phyloP scores from a whole-genome alignment of 2,113 vertebrate species.

The Origma solitaria region DNA sequence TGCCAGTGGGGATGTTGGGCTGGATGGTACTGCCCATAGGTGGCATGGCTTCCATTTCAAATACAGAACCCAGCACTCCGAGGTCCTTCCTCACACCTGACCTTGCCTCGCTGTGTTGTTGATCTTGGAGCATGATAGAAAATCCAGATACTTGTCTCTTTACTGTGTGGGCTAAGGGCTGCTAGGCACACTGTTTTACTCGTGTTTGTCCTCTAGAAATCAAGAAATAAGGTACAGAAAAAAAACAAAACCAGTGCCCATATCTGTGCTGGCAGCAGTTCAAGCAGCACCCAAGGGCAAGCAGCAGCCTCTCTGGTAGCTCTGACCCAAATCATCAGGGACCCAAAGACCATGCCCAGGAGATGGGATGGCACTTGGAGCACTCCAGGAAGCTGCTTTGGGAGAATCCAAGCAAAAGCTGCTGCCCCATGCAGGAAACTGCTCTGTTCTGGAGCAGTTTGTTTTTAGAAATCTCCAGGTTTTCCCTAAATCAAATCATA shows the following conservation, averaged over 20 bases:
- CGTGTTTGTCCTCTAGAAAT: background rate
- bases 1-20: background rate
- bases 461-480: background rate
- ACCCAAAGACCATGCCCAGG: background rate
- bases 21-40: background rate
- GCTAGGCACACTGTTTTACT: background rate
- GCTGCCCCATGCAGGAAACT: background rate
- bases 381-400: background rate
- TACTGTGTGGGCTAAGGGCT: background rate
- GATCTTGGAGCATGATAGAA: background rate
- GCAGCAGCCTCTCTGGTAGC: background rate
- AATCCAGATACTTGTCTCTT: background rate
- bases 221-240: background rate
- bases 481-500: background rate
- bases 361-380: background rate
- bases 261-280: background rate
- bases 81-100: background rate
- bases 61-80: background rate
- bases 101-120: background rate
- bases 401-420: background rate
- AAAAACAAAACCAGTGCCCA: background rate
- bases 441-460: background rate
- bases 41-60: conserved; percentile 12
- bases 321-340: background rate
- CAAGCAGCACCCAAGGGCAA: background rate